A percentile compares a stretch with the other conserved stretches of the same genome.
Conservation (phyloP, 2,113 vertebrate genomes). For the Mirounga angustirostris region DNA sequence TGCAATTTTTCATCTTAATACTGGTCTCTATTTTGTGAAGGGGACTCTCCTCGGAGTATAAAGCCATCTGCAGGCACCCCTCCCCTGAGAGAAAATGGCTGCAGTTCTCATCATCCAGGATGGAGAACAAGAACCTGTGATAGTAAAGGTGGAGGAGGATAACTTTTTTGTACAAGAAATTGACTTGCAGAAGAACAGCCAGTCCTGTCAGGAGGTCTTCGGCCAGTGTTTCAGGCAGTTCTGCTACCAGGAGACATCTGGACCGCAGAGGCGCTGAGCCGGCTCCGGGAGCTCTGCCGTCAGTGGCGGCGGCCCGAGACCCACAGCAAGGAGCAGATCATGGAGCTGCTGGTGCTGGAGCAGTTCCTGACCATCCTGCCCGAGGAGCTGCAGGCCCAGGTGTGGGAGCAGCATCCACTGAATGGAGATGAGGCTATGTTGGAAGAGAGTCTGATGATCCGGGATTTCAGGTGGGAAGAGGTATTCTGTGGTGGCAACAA, state of each 20-base stretch:
- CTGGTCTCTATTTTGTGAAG: background rate
- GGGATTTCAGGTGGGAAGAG: background rate
- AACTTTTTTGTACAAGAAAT: background rate
- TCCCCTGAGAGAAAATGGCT: background rate
- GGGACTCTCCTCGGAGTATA: background rate
- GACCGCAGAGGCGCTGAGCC: background rate
- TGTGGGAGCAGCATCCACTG: background rate
- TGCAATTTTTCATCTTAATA: background rate
- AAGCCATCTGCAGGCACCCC: background rate
- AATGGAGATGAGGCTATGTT: background rate
- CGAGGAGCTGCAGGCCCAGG: background rate
- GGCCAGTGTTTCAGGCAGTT: background rate
- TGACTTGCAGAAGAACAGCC: background rate
- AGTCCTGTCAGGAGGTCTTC: background rate
- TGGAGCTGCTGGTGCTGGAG: constrained; percentile 57
- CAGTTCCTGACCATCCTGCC: constrained; percentile 57
- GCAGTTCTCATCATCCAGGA: background rate
- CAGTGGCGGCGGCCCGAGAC: too few species aligned
- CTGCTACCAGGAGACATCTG: background rate
- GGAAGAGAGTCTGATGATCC: background rate
- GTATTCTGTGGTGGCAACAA: background rate
- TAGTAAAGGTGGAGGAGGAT: background rate
- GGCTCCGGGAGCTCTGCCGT: background rate
- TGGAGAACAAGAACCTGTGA: background rate
- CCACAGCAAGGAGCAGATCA: background rate